These are phyloP conservation scores for Pocillopora meandrina DNA, from an alignment of 92 coral and sea anemone genomes.

Conservation along the genomic window DNA sequence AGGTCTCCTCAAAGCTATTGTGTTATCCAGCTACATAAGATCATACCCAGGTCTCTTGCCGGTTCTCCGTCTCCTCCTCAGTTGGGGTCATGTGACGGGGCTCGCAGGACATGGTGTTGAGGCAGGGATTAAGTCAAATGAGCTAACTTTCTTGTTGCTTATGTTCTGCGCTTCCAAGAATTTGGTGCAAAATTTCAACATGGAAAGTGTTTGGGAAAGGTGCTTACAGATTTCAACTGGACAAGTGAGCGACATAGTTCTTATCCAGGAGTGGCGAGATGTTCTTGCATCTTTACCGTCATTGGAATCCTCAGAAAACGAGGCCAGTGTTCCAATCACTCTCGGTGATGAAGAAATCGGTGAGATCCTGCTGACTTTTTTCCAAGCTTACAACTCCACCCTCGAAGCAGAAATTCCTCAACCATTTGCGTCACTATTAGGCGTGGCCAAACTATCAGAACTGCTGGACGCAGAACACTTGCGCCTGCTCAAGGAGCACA, in stretches of 20 bases:
- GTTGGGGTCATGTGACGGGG: slow-evolving; percentile 89
- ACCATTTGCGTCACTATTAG: slow-evolving; percentile 66
- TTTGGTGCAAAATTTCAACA: slow-evolving; percentile 52
- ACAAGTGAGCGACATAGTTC: slow-evolving; percentile 29
- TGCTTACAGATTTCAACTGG: slow-evolving; percentile 55
- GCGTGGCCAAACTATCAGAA: slow-evolving; percentile 66
- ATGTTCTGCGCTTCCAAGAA: slow-evolving; percentile 66
- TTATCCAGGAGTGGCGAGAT: slow-evolving; percentile 45
- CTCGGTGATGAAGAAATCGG: slow-evolving; percentile 68
- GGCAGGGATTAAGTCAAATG: slow-evolving; percentile 75
- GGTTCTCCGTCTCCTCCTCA: slow-evolving; percentile 78
- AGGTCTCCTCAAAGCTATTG: slow-evolving; percentile 86
- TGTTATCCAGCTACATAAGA: slow-evolving; percentile 77
- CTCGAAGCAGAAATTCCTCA: slow-evolving; percentile 60
- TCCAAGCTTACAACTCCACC: slow-evolving; percentile 62
- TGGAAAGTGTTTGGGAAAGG: slow-evolving; percentile 39
- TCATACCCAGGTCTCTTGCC: slow-evolving; percentile 85
- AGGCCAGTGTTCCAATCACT: neutral
- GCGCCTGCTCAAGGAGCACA: slow-evolving; percentile 81
- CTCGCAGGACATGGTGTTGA: slow-evolving; percentile 83
- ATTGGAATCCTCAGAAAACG: neutral
- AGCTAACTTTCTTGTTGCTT: slow-evolving; percentile 73
- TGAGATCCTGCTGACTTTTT: slow-evolving; percentile 75
- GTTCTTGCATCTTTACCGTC: slow-evolving; percentile 22
- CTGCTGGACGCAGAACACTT: slow-evolving; percentile 71